Evolutionary conservation across 2,113 vertebrate genomes (phyloP), one percentile per base, ranked within the genome.

Genomic region (Zosterops lateralis): DNA sequence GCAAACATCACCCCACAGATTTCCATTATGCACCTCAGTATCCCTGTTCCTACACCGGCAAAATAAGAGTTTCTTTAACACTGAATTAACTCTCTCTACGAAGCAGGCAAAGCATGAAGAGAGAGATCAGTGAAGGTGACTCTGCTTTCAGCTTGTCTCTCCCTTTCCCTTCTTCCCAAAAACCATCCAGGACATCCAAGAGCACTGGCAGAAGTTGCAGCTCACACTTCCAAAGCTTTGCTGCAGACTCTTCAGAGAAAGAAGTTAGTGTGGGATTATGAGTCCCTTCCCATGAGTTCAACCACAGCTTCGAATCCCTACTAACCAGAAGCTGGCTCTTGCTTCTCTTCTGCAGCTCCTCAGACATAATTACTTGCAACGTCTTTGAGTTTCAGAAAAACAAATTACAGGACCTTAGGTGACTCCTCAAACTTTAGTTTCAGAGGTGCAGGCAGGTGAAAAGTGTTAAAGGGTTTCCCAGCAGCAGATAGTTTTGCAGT

Each of bases 41-140:
- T 13, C 18, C 54, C 56, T 8, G 6, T 24, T 83, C 31, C 48
- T 50, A n/a, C 36, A 17, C 0, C 0, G 51, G n/a, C 40, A 80
- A 90, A 90, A 36, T 20, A 64, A 61, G 60, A 62, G 20, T 45
- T 45, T 92, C 61, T 51, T 28, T 31, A 79, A 64, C 10, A 29
- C 19, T 6, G 9, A 61, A 65, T 32, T 51, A 34, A 60, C 6
- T 17, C 58, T 80, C 64, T 57, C 32, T 17, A 50, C 0, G 0
- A 68, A 81, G 82, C 24, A 68, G 34, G n/a, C 10, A 73, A 84
- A 64, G 24, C 6, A 34, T 32, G 9, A 81, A 68, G 44, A 78
- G 24, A 74, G 10, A 81, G 22, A 45, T 66, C 25, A 4, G n/a
- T 61, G 73, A 50, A 19, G 7, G 6, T 15, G 17, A 44, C 31